phyloP scores from a whole-genome alignment of 1,140 invertebrate species.

The Lasaia peninsularis region DNA sequence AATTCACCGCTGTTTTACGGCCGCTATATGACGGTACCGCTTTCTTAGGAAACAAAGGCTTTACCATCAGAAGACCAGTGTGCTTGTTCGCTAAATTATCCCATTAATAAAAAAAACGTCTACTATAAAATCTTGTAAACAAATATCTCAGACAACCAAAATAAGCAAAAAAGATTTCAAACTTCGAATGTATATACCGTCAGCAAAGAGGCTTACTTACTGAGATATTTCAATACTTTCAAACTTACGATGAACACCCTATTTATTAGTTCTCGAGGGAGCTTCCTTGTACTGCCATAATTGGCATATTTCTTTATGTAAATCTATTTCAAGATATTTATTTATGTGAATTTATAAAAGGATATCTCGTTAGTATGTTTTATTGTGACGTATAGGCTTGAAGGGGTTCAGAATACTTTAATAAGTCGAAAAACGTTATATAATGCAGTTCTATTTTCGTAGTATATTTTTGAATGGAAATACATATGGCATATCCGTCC shows the following conservation, averaged over 20 bases:
- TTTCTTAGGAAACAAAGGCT: no score
- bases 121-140: no score
- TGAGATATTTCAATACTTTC: slow-evolving; percentile 1
- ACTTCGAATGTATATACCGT: background rate
- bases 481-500: no score
- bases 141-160: background rate
- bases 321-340: background rate
- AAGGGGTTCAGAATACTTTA: background rate
- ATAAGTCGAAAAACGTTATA: no score
- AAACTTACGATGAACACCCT: background rate
- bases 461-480: no score
- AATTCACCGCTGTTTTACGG: no score
- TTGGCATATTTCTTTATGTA: slow-evolving; percentile 6
- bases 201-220: slow-evolving; percentile 7
- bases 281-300: background rate
- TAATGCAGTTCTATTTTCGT: no score
- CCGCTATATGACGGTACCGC: no score
- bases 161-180: background rate
- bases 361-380: background rate
- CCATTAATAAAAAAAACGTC: no score
- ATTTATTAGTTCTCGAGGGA: background rate
- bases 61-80: no score
- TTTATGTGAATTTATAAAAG: background rate
- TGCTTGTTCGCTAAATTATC: no score
- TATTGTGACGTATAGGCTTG: background rate